Conservation (phyloP, 2,113 vertebrate species). For the Amphilophus citrinellus region DNA sequence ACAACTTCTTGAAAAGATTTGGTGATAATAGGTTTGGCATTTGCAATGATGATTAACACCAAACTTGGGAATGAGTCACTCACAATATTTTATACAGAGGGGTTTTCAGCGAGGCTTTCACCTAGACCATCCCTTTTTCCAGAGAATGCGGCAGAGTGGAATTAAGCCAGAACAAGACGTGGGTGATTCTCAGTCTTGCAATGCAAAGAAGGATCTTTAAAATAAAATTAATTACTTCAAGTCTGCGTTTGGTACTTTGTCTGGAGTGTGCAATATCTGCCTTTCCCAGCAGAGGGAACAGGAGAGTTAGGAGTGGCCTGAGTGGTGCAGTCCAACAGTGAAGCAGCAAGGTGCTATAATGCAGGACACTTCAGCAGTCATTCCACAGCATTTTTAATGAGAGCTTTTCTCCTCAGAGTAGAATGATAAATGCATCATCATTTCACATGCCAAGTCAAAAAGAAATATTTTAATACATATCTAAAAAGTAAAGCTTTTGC, state of each 20-base stretch:
- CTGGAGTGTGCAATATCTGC: slow-evolving; percentile 80
- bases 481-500: accelerated
- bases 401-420: slow-evolving; percentile 20
- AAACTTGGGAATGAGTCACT: slow-evolving; percentile 81
- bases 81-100: slow-evolving; percentile 80
- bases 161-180: not conserved
- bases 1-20: slow-evolving; percentile 77
- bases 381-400: slow-evolving; percentile 47
- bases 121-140: slow-evolving; percentile 28
- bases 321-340: slow-evolving; percentile 67
- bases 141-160: slow-evolving; percentile 45
- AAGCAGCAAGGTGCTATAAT: slow-evolving; percentile 62
- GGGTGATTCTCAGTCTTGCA: slow-evolving; percentile 13
- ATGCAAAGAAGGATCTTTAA: slow-evolving; percentile 1
- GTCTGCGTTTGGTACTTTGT: not conserved
- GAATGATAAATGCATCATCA: slow-evolving; percentile 18
- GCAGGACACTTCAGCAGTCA: slow-evolving; percentile 56
- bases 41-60: slow-evolving; percentile 83
- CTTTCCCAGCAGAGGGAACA: slow-evolving; percentile 86
- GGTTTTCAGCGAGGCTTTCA: slow-evolving; percentile 61
- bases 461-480: not conserved
- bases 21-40: slow-evolving; percentile 82
- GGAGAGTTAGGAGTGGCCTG: slow-evolving; percentile 79
- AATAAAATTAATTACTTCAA: slow-evolving; percentile 33
- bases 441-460: not conserved